These are phyloP conservation scores for Pyrrhopygopsis socrates DNA, from an alignment of 2,888 invertebrate species.

Conservation along the genomic window DNA sequence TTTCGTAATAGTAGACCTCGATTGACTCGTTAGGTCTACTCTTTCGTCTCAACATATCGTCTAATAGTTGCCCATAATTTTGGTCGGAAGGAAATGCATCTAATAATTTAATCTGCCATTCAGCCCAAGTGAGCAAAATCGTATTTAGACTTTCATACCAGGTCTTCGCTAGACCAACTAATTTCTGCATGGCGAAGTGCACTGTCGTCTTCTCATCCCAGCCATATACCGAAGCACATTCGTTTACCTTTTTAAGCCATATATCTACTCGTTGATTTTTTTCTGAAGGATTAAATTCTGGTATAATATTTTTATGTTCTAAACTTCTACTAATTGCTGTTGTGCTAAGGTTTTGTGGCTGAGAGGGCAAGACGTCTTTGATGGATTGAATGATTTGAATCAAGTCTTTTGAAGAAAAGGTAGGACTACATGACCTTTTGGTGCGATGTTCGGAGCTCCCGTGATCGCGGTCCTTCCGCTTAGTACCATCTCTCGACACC, in stretches of 20 bases:
- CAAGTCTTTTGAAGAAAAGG: conserved; percentile 39
- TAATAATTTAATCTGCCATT: conserved; percentile 63
- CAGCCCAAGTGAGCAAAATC: conserved; percentile 62
- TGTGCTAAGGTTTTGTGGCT: conserved; percentile 8
- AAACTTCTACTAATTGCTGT: not conserved
- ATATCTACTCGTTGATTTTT: conserved; percentile 48
- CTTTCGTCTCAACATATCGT: conserved; percentile 58
- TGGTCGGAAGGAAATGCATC: conserved; percentile 61
- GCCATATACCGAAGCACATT: conserved; percentile 54
- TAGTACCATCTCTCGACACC: not conserved
- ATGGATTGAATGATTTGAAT: conserved; percentile 21
- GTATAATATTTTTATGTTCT: conserved; percentile 34
- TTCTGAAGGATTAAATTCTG: conserved; percentile 23
- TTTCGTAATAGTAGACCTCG: conserved; percentile 75
- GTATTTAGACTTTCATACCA: conserved; percentile 76
- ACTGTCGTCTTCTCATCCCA: conserved; percentile 65
- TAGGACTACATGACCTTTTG: conserved; percentile 41
- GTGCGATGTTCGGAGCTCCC: not conserved
- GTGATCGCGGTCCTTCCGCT: not conserved
- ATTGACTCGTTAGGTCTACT: conserved; percentile 68
- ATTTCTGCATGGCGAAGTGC: conserved; percentile 77
- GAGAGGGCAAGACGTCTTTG: conserved; percentile 4
- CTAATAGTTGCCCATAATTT: conserved; percentile 59
- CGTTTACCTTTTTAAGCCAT: conserved; percentile 57
- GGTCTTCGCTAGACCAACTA: conserved; percentile 69